Conservation (phyloP, 23 tunicate genomes). For the Oikopleura albicans region DNA sequence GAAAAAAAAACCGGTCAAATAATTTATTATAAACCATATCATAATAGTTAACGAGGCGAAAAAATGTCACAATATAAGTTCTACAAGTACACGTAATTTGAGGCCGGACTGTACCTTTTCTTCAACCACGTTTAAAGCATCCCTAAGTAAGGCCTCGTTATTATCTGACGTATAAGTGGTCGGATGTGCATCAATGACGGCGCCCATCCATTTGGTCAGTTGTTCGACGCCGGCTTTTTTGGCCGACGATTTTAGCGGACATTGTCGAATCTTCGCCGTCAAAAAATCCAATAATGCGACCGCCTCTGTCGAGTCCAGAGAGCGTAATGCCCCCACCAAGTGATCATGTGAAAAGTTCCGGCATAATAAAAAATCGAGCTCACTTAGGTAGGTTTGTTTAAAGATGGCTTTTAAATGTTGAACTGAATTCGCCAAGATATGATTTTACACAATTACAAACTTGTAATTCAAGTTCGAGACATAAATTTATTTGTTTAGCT, state of each 20-base stretch:
- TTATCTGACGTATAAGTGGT: neutral
- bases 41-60: too few relatives aligned
- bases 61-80: too few relatives aligned
- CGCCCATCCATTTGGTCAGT: neutral
- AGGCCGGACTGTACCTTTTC: too few relatives aligned
- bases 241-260: neutral
- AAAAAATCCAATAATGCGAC: slow-evolving; percentile 8
- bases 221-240: neutral
- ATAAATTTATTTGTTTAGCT: too few relatives aligned
- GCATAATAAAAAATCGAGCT: neutral
- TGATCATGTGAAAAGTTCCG: neutral
- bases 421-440: too few relatives aligned
- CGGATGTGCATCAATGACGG: slow-evolving; percentile 15
- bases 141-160: neutral
- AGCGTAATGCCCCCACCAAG: neutral
- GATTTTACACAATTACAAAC: too few relatives aligned
- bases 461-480: too few relatives aligned
- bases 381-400: too few relatives aligned
- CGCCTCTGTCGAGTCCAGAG: neutral
- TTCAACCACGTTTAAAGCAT: neutral
- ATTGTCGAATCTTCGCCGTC: neutral
- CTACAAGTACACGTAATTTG: too few relatives aligned
- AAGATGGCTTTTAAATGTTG: too few relatives aligned
- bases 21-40: too few relatives aligned
- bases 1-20: too few relatives aligned